These are phyloP conservation scores for Cryptus armator DNA, from an alignment of 2,888 invertebrate genomes.

Conservation along the genomic window DNA sequence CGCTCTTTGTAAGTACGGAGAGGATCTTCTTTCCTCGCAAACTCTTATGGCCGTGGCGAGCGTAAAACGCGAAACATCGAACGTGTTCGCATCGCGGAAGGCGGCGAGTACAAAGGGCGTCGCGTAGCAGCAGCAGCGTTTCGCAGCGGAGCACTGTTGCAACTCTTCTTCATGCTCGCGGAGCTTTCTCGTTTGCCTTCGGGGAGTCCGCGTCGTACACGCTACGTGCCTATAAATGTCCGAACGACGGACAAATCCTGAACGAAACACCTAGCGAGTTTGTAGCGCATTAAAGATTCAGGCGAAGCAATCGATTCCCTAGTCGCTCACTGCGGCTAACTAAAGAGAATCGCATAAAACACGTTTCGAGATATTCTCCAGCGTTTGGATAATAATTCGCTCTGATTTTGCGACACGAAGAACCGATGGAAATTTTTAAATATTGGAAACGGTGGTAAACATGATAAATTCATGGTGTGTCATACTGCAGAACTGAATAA, in stretches of 20 bases:
- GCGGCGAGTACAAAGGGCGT: slow-evolving; percentile 64
- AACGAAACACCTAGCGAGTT: slow-evolving; percentile 46
- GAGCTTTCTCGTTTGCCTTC: slow-evolving; percentile 32
- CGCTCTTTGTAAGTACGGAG: slow-evolving; percentile 33
- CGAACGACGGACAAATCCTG: slow-evolving; percentile 53
- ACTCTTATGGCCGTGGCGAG: slow-evolving; percentile 60
- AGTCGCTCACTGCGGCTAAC: slow-evolving; percentile 17
- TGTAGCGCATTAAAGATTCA: slow-evolving; percentile 59
- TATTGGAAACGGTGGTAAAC: slow-evolving; percentile 20
- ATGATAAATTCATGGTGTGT: not conserved
- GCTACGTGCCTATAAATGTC: slow-evolving; percentile 53
- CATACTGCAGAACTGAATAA: not conserved
- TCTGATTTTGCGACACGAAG: slow-evolving; percentile 1
- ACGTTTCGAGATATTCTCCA: slow-evolving; percentile 28
- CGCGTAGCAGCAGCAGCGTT: slow-evolving; percentile 40
- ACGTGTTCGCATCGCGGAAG: slow-evolving; percentile 67
- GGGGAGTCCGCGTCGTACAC: slow-evolving; percentile 31
- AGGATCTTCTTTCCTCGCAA: slow-evolving; percentile 48
- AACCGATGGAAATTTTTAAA: slow-evolving; percentile 4
- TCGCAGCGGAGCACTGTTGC: slow-evolving; percentile 48
- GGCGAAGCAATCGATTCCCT: slow-evolving; percentile 52
- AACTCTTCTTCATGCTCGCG: slow-evolving; percentile 48
- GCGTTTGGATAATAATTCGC: not conserved
- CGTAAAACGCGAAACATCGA: slow-evolving; percentile 66
- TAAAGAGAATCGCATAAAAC: slow-evolving; percentile 37